Evolutionary conservation across 2,113 vertebrate genomes (phyloP).

Genomic region (Alethe castanea): DNA sequence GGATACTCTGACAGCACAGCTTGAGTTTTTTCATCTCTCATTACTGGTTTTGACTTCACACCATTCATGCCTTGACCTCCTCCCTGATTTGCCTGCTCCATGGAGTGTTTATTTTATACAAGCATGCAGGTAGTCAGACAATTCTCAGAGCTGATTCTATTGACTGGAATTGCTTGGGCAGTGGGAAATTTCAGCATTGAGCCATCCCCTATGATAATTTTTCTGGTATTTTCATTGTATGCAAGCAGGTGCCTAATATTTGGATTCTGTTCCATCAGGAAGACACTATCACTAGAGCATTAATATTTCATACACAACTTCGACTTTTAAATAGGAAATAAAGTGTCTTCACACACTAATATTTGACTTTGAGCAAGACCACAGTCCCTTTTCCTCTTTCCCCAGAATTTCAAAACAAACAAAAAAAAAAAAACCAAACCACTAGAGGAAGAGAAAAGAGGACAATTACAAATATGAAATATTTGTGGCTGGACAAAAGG

Average conservation of each 20-base stretch:
- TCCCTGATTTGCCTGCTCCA: neutral
- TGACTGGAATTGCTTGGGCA: neutral
- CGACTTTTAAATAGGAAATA: neutral
- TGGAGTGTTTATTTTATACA: neutral
- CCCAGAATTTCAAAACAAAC: neutral
- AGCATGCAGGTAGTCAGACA: neutral
- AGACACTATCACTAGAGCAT: neutral
- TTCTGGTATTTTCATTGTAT: neutral
- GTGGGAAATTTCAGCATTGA: neutral
- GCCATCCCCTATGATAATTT: neutral
- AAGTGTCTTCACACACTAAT: neutral
- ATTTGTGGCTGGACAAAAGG: neutral
- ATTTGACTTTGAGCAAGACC: neutral
- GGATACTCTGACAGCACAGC: neutral
- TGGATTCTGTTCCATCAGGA: neutral
- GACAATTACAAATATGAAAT: neutral
- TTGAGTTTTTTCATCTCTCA: neutral
- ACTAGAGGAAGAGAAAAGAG: neutral
- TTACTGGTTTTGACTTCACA: neutral
- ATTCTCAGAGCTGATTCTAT: neutral
- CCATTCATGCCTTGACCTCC: neutral
- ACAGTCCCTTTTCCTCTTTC: neutral
- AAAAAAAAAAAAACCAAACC: neutral
- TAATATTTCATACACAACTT: neutral
- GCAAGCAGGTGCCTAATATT: neutral